A percentile compares a stretch with the other conserved stretches of the same genome.
Evolutionary conservation across 2,113 vertebrate species (phyloP).

Genomic region (Pontoporia blainvillei): DNA sequence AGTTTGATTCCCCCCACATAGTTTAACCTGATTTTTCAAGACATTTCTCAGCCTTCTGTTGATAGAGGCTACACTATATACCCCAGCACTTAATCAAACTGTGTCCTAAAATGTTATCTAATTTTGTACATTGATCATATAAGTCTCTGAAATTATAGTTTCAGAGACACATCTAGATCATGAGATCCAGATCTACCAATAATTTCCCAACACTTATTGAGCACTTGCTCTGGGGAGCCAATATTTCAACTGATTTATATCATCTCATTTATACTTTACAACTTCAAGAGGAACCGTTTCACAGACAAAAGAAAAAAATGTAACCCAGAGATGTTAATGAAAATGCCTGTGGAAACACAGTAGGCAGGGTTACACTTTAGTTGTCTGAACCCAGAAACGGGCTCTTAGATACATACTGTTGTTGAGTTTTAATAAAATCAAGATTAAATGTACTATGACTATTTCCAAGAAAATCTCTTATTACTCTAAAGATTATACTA

Average conservation of each 20-base stretch:
- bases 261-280: neutral
- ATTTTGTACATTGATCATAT: neutral
- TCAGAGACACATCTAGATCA: neutral
- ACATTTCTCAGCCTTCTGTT: neutral
- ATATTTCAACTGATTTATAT: neutral
- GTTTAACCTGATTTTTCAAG: neutral
- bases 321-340: neutral
- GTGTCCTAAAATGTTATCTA: neutral
- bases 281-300: neutral
- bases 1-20: neutral
- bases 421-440: slow-evolving; percentile 20
- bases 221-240: neutral
- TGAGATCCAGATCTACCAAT: neutral
- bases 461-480: slow-evolving; percentile 23
- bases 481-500: neutral
- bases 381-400: neutral
- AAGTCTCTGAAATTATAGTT: neutral
- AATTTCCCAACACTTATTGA: neutral
- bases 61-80: neutral
- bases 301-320: neutral
- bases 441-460: neutral
- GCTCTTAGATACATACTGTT: neutral
- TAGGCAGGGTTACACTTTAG: neutral
- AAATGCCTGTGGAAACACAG: neutral
- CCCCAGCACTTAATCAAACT: neutral